Evolutionary conservation across 2,113 vertebrate species (phyloP), one percentile per base, ranked within the genome.

Genomic region (Daphoenositta chrysoptera): DNA sequence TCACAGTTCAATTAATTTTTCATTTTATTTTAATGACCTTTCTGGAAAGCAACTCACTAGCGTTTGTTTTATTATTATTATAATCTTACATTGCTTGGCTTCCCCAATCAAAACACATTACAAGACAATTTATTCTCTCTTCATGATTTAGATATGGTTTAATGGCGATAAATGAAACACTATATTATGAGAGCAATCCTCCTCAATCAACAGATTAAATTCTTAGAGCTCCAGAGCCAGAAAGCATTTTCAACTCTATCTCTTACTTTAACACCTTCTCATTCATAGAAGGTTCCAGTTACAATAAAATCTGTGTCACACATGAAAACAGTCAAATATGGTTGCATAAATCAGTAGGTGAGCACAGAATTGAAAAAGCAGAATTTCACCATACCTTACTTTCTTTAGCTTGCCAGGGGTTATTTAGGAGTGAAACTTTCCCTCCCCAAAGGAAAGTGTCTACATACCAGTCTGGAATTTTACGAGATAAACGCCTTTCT

Each of bases 1-100:
- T 95, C 92, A 73, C 21, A 87, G 50, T 85, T 50, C 90, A 96
- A 93, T 89, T 83, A 97, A 75, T 92, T 94, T 95, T 95, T 97
- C 37, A 91, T 86, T 96, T 95, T 84, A 89, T 42, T 92, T 60
- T 92, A 95, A 96, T 84, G 44, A n/a, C 10, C 60, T 83, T 91
- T 78, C 73, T 88, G 45, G 69, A 92, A 73, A 75, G 89, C 42
- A 94, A 93, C 51, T 94, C 17, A 33, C 31, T 76, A 76, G 15
- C 70, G 48, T 92, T 93, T 95, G 69, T 81, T 83, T 92, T 84
- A 73, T 71, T 87, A 40, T 77, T 82, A 84, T 60, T 64, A 21
- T 89, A 93, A 97, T 83, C 40, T 92, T 96, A 72, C 51, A 69
- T 16, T 96, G 20, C n/a, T 50, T 87, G 51, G 21, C 16, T 64